Evolutionary conservation across 2,113 vertebrate species (phyloP).

Genomic region (Gymnorhina tibicen): DNA sequence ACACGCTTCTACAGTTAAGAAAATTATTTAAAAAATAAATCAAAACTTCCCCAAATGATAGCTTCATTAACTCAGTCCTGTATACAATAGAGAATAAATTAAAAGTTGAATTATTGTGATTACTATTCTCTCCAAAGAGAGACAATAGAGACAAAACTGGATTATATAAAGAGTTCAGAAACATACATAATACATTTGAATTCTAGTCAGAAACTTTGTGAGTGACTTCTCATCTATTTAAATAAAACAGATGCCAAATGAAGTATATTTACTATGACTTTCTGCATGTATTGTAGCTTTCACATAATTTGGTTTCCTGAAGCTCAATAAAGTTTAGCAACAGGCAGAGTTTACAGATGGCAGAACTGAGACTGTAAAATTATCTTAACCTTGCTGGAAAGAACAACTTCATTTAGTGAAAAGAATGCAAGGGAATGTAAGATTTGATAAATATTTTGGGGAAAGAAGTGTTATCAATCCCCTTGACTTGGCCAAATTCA

Average conservation of each 20-base stretch:
- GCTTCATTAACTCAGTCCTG: not conserved
- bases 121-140: not conserved
- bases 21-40: not conserved
- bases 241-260: not conserved
- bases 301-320: not conserved
- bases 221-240: not conserved
- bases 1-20: not conserved
- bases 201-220: not conserved
- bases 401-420: not conserved
- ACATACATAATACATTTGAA: not conserved
- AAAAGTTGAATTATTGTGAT: not conserved
- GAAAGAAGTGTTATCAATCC: not conserved
- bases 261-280: not conserved
- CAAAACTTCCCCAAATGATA: not conserved
- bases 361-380: not conserved
- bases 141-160: not conserved
- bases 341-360: not conserved
- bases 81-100: not conserved
- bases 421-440: not conserved
- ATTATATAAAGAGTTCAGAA: not conserved
- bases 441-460: not conserved
- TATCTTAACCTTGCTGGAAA: not conserved
- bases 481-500: not conserved
- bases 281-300: not conserved
- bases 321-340: not conserved